Evolutionary conservation across 2,113 vertebrate genomes (phyloP), one percentile per base, ranked within the genome.

Genomic region (Delphinus delphis): DNA sequence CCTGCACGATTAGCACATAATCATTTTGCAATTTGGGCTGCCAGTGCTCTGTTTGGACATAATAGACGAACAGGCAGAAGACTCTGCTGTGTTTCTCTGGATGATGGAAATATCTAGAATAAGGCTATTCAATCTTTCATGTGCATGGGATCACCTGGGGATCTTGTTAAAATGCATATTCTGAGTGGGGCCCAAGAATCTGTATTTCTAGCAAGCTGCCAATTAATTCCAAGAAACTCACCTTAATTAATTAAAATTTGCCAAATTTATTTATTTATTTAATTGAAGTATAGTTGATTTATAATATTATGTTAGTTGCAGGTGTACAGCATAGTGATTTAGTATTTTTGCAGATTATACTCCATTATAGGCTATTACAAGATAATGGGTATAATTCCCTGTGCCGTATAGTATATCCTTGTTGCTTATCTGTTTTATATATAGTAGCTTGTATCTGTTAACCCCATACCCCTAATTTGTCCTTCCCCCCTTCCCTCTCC

Each of bases 11-110:
- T 93, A 92, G 60, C 62, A 92, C 58, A 89, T 88, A 95, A 85
- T 96, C 86, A 71, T 53, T 76, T 97, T 86, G 73, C 67, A 96
- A 26, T 94, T 65, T 90, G 26, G 50, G 65, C 26, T 90, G 65
- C 88, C 44, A 60, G 2, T 62, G 63, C 36, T 88, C 38, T 28
- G 41, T 88, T 85, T 91, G 77, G 65, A 41, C 15, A 36, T 25
- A 60, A 77, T 13, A 68, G 33, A 67, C 28, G 65, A 76, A 31
- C 2, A 93, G 81, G 10, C 21, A 65, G 41, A 80, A 65, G 77
- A 60, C 14, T 73, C 65, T 53, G 44, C 25, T 79, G 47, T 82
- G 3, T 41, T 90, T 94, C 47, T 92, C 62, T 36, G 55, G 18
- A 44, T 77, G 71, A 55, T n/a, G n/a, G 53, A n/a, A 71, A 62